Conservation (phyloP, 2,888 invertebrate species). For the Schizaphis graminum region DNA sequence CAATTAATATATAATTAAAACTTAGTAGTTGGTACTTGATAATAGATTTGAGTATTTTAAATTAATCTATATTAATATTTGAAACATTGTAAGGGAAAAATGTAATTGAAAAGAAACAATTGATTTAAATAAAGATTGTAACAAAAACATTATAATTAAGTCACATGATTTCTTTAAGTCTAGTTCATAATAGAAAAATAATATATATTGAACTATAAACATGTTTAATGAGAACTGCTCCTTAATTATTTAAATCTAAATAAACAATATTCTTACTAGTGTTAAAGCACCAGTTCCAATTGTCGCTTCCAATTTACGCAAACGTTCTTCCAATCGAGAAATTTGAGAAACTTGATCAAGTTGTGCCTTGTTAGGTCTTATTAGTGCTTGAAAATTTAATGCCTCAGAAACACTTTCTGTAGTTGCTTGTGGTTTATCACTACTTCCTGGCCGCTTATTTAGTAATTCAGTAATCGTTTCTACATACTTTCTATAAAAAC, state of each 20-base stretch:
- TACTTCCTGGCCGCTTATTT: conserved; percentile 38
- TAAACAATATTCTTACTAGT: conserved; percentile 73
- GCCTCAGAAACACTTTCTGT: conserved; percentile 39
- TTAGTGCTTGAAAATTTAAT: conserved; percentile 58
- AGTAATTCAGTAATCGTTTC: conserved; percentile 52
- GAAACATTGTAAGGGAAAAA: background rate
- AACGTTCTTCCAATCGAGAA: conserved; percentile 86
- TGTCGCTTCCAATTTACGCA: conserved; percentile 86
- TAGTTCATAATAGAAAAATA: background rate
- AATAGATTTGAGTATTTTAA: background rate
- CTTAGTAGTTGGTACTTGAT: background rate
- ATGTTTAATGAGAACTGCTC: background rate
- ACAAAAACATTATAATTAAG: background rate
- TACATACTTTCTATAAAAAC: conserved; percentile 49
- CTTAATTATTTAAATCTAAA: background rate
- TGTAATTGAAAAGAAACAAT: background rate
- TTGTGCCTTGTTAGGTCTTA: conserved; percentile 76
- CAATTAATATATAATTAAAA: background rate
- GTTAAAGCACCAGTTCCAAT: conserved; percentile 88
- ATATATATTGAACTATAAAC: background rate
- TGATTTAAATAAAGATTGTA: background rate
- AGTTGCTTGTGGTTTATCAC: conserved; percentile 1
- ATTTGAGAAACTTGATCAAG: conserved; percentile 84
- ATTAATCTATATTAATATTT: background rate
- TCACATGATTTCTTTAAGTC: background rate